phyloP scores from a whole-genome alignment of 2,113 vertebrate genomes.

The Orthonyx spaldingii region DNA sequence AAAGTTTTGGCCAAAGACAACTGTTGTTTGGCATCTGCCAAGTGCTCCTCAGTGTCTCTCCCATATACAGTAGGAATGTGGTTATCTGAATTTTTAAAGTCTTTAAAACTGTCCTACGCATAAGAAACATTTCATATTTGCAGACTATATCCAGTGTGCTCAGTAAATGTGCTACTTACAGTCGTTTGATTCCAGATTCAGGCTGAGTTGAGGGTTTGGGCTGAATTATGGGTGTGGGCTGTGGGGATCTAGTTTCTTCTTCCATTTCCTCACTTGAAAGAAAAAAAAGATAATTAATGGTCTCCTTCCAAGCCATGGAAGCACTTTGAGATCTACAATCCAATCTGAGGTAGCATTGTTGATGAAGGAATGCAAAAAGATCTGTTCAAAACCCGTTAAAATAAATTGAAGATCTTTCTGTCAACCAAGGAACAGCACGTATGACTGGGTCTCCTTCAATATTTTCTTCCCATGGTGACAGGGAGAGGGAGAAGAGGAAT shows the following conservation, averaged over 20 bases:
- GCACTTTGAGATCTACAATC: not conserved
- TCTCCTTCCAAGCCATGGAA: not conserved
- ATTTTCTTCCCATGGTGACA: not conserved
- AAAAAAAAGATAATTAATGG: not conserved
- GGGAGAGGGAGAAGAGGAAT: not conserved
- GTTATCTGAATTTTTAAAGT: not conserved
- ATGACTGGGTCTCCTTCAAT: not conserved
- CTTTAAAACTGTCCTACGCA: not conserved
- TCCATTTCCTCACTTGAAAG: conserved; percentile 86
- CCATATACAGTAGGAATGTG: not conserved
- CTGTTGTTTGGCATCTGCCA: not conserved
- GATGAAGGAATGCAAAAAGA: not conserved
- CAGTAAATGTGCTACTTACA: conserved; percentile 77
- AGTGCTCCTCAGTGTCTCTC: not conserved
- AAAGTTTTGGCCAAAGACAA: not conserved
- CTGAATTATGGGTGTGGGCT: conserved; percentile 72
- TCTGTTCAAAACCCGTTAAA: not conserved
- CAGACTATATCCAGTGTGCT: not conserved
- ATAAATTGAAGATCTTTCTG: not conserved
- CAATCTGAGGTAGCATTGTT: not conserved
- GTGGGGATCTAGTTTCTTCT: conserved; percentile 75
- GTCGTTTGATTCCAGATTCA: conserved; percentile 88
- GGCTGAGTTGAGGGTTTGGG: conserved; percentile 72
- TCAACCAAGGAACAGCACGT: not conserved
- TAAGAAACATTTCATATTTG: not conserved